Conservation (phyloP, 1,140 invertebrate species). For the Hyles euphorbiae region DNA sequence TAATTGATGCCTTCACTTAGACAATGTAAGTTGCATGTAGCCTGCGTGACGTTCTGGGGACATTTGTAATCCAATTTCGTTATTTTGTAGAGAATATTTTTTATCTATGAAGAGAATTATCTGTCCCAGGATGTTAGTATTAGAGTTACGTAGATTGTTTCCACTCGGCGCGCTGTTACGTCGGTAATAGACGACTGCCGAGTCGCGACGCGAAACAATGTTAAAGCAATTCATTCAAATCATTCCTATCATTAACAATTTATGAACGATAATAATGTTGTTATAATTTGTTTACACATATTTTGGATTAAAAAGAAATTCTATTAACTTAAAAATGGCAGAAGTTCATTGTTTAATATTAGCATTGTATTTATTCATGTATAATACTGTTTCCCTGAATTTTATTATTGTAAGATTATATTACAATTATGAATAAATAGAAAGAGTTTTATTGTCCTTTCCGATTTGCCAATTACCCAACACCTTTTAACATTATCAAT, state of each 20-base stretch:
- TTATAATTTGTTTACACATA: constrained; percentile 34
- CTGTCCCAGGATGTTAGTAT: constrained; percentile 8
- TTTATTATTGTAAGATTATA: constrained; percentile 73
- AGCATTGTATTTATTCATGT: constrained; percentile 73
- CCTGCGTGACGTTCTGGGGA: constrained; percentile 21
- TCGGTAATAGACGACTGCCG: constrained; percentile 27
- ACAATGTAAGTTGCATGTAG: constrained; percentile 38
- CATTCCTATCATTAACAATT: constrained; percentile 56
- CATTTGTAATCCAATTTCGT: constrained; percentile 4
- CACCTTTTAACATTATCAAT: no score
- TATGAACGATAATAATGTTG: constrained; percentile 31
- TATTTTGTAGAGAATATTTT: constrained; percentile 22
- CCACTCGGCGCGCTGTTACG: constrained; percentile 31
- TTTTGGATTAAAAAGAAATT: constrained; percentile 43
- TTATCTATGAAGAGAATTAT: constrained; percentile 27
- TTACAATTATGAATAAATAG: constrained; percentile 55
- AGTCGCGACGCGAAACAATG: constrained; percentile 10
- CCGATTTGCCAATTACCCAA: no score
- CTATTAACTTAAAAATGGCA: constrained; percentile 40
- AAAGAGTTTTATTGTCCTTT: constrained; percentile 14
- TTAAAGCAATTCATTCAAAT: constrained; percentile 50
- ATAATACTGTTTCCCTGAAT: constrained; percentile 71
- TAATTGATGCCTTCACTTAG: constrained; percentile 65
- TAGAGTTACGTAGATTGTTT: constrained; percentile 3
- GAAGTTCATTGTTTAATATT: constrained; percentile 61